Percentiles rank a stretch among this genome's conserved stretches.
Evolutionary conservation across 2,113 vertebrate species (phyloP).

Genomic region (Peromyscus leucopus): DNA sequence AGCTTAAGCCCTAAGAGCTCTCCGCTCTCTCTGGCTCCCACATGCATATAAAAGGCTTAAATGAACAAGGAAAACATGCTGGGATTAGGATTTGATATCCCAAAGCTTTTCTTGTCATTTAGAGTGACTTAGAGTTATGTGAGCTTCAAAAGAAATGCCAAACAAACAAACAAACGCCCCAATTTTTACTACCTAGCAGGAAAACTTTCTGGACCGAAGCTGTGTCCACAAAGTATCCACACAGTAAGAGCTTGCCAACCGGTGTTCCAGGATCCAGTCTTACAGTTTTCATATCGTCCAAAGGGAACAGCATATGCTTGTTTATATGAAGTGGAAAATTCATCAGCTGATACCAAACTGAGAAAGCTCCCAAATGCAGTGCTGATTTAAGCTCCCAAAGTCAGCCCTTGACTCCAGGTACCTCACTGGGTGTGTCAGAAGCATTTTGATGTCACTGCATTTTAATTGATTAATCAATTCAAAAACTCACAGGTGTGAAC

Average conservation of each 20-base stretch:
- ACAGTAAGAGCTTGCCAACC: slow-evolving; percentile 81
- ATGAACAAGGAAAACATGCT: slow-evolving; percentile 85
- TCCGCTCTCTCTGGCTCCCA: slow-evolving; percentile 76
- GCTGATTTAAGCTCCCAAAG: background rate
- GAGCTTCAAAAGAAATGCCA: slow-evolving; percentile 84
- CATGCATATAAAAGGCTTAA: slow-evolving; percentile 80
- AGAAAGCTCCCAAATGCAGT: slow-evolving; percentile 21
- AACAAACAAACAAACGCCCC: slow-evolving; percentile 80
- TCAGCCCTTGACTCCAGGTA: background rate
- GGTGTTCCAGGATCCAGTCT: slow-evolving; percentile 68
- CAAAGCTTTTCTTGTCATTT: slow-evolving; percentile 83
- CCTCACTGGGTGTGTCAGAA: background rate
- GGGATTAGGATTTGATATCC: slow-evolving; percentile 86
- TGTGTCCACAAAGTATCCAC: slow-evolving; percentile 81
- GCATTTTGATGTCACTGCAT: background rate
- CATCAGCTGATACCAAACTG: slow-evolving; percentile 64
- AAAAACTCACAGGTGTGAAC: background rate
- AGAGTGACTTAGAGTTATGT: slow-evolving; percentile 81
- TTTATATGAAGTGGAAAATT: slow-evolving; percentile 70
- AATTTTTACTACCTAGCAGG: slow-evolving; percentile 84
- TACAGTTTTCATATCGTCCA: slow-evolving; percentile 75
- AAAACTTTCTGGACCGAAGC: slow-evolving; percentile 72
- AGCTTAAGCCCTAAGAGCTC: slow-evolving; percentile 34
- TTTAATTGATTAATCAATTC: background rate
- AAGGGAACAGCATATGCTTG: slow-evolving; percentile 68